These are phyloP conservation scores for Liposcelis brunnea DNA, from an alignment of 2,888 invertebrate species.

Conservation along the genomic window DNA sequence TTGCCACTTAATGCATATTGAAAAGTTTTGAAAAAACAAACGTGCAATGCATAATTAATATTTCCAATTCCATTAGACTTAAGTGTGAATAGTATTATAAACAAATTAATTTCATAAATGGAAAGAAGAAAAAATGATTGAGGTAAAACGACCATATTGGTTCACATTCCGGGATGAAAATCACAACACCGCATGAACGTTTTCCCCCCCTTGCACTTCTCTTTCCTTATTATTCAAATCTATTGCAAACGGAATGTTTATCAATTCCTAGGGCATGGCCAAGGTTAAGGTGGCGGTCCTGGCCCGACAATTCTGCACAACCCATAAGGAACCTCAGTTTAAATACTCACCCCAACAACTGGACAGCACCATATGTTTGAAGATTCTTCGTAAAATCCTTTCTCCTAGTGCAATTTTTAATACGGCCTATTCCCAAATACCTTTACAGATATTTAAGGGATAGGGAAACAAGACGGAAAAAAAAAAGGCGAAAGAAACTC, in stretches of 20 bases:
- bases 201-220: background rate
- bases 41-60: too few species aligned
- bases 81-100: too few species aligned
- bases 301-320: slow-evolving; percentile 15
- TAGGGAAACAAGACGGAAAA: slow-evolving; percentile 3
- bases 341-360: slow-evolving; percentile 11
- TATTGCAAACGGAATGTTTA: too few species aligned
- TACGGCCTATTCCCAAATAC: background rate
- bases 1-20: too few species aligned
- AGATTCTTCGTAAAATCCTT: slow-evolving; percentile 2
- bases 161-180: background rate
- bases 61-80: too few species aligned
- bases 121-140: too few species aligned
- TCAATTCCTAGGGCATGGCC: background rate
- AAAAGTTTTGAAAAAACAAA: too few species aligned
- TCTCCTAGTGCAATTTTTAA: slow-evolving; percentile 7
- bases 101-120: too few species aligned
- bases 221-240: background rate
- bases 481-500: background rate
- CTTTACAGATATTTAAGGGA: slow-evolving; percentile 6
- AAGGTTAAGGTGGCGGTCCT: slow-evolving; percentile 10
- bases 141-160: too few species aligned
- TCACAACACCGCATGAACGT: slow-evolving; percentile 1
- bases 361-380: slow-evolving; percentile 21
- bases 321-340: too few species aligned